Base-by-base conservation (phyloP, 2,888 invertebrate species). In the Pollenia amentaria region DNA sequence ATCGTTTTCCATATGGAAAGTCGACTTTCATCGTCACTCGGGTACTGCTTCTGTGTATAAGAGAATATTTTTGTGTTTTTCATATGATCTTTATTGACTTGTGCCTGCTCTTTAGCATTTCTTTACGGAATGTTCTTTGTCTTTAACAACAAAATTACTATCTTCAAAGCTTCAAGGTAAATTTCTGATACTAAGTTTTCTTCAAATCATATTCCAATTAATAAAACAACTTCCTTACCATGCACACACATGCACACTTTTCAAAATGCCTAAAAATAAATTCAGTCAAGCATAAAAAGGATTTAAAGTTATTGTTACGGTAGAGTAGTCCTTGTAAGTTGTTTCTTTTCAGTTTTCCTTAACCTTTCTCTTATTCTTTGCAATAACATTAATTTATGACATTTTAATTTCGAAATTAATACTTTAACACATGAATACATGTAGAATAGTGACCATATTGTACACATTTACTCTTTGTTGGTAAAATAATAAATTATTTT, bases 251-350 rank as follows among this genome's bases (percentile, higher is more conserved):
- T 64, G 64, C 62, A 42, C 16, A 62, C 16, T 44, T 44, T 40
- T 18, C 12, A 44, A 62, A 44, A 29, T 44, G 67, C 46, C 44
- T 29, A 67, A 18, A 69, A 48, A 77, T n/a, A 11, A 16, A 70
- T 70, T 60, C 12, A 70, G 62, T 79, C 78, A 62, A 62, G 69
- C 78, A 79, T 79, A 51, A 79, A 78, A 79, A 62, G 78, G 78
- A 79, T 70, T 79, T 79, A 70, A 70, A 70, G 40, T 60, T 79
- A 42, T 62, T 70, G 70, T 62, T 62, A 70, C 62, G 62, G 57
- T 70, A 62, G 78, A 79, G 42, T 79, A 44, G 11, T 60, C 51
- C 62, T 69, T 62, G n/a, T 48, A 21, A 46, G 8, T n/a, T 65
- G 46, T 65, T 55, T 77, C 9, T 53, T 48, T 4, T 42, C 3